Evolutionary conservation across 2,797 vertebrate species (phyloP).

Genomic region (Muscicapa comitata): DNA sequence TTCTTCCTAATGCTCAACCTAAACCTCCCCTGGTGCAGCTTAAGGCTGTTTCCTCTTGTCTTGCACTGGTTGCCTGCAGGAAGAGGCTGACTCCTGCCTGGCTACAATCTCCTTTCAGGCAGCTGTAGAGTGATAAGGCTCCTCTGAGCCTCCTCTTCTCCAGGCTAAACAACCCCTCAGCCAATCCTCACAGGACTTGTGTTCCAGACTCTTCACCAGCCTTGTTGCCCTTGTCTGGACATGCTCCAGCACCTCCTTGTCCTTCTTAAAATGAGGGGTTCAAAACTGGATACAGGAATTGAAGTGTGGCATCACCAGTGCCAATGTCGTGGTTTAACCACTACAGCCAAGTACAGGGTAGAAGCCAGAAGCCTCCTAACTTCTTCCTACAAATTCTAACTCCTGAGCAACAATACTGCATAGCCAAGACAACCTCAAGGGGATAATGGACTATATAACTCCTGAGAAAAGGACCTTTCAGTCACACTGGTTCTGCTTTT

Average conservation of each 20-base stretch:
- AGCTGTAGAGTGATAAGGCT: neutral
- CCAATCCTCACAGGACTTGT: rapidly evolving
- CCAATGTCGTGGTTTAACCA: rapidly evolving
- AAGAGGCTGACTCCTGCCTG: neutral
- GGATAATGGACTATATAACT: neutral
- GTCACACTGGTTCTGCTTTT: neutral
- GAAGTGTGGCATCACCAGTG: neutral
- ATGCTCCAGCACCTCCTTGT: neutral
- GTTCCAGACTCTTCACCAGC: neutral
- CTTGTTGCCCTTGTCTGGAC: neutral
- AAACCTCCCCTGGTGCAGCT: neutral
- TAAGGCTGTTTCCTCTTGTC: neutral
- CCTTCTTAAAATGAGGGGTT: neutral
- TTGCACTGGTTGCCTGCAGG: too few relatives aligned
- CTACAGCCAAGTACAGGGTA: rapidly evolving
- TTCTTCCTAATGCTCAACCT: neutral
- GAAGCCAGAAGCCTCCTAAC: neutral
- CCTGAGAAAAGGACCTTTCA: neutral
- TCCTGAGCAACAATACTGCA: neutral
- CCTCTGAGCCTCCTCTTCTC: neutral
- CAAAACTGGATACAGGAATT: neutral
- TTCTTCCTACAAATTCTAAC: neutral
- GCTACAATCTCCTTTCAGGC: neutral
- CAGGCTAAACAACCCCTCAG: neutral
- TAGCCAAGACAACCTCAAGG: neutral